phyloP scores from a whole-genome alignment of 2,797 vertebrate genomes.

The Gadopsis marmoratus region DNA sequence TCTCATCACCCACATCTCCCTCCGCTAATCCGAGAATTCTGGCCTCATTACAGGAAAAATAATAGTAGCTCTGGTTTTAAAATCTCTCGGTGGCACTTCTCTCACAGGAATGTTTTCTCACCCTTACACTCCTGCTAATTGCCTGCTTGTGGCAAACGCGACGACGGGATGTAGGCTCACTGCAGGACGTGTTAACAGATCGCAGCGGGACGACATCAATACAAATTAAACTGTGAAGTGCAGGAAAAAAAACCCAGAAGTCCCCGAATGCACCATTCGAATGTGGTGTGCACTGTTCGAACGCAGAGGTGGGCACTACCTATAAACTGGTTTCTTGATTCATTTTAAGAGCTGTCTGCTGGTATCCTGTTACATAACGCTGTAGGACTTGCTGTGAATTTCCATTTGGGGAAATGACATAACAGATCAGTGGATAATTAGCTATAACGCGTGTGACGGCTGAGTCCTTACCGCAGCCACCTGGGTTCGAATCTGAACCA shows the following conservation, averaged over 20 bases:
- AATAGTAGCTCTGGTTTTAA: slow-evolving; percentile 19
- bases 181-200: slow-evolving; percentile 29
- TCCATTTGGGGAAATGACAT: slow-evolving; percentile 50
- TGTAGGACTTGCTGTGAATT: slow-evolving; percentile 28
- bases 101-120: slow-evolving; percentile 14
- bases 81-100: slow-evolving; percentile 2
- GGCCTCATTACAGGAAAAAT: slow-evolving; percentile 7
- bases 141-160: slow-evolving; percentile 4
- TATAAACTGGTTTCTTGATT: slow-evolving; percentile 40
- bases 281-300: not conserved
- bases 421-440: slow-evolving; percentile 49
- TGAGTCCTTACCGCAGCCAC: no score
- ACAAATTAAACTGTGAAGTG: slow-evolving; percentile 18
- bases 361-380: slow-evolving; percentile 39
- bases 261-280: slow-evolving; percentile 15
- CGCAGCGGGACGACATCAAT: slow-evolving; percentile 17
- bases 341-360: slow-evolving; percentile 5
- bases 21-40: slow-evolving; percentile 24
- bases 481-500: no score
- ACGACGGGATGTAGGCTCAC: not conserved
- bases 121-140: not conserved
- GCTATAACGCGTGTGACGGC: no score
- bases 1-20: slow-evolving; percentile 11
- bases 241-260: slow-evolving; percentile 5
- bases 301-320: slow-evolving; percentile 23